Base-by-base conservation (phyloP, 2,888 invertebrate species). In the Ypsolopha sequella region DNA sequence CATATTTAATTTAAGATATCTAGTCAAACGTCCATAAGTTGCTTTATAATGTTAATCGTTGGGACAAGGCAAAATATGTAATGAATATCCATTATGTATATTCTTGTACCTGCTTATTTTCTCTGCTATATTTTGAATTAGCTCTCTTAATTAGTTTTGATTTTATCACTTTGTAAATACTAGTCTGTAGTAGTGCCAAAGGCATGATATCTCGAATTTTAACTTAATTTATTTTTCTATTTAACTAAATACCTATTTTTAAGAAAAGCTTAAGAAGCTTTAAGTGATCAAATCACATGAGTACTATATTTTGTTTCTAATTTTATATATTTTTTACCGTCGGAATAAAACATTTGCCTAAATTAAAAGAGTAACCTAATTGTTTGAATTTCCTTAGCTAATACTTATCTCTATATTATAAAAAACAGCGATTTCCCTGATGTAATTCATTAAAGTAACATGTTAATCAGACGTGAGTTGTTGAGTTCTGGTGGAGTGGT, bases 181-280 rank as follows among this genome's bases (percentile, higher is more conserved):
- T 80, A 80, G 80, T 80, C 76, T 68, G 62, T 36, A 53, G 61
- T 65, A 65, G 77, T 77, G 82, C 80, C 82, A 80, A 80, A 80
- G 80, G 81, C 81, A 76, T 73, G 55, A 76, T 80, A 81, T 82
- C 82, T 82, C 85, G 63, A 66, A 62, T 64, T 60, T 65, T 65
- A 61, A 35, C 55, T 62, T 59, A 52, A 58, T 60, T 65, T 65
- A 66, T 63, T 68, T 58, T 36, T 2, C 10, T 38, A 13, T 24
- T 24, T 24, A 24, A 55, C 60, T 57, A 57, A 56, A 60, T 66
- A 54, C 62, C 64, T 63, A 60, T 57, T 60, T 61, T 54, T 61
- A 64, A 64, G 56, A 56, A 60, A 60, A 73, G 82, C 80, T 80
- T 79, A 57, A 66, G 69, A 77, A 79, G 78, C 80, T 71, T 68